Base-by-base conservation (phyloP, 2,797 vertebrate genomes). In the Scolopax bukidnonensis region DNA sequence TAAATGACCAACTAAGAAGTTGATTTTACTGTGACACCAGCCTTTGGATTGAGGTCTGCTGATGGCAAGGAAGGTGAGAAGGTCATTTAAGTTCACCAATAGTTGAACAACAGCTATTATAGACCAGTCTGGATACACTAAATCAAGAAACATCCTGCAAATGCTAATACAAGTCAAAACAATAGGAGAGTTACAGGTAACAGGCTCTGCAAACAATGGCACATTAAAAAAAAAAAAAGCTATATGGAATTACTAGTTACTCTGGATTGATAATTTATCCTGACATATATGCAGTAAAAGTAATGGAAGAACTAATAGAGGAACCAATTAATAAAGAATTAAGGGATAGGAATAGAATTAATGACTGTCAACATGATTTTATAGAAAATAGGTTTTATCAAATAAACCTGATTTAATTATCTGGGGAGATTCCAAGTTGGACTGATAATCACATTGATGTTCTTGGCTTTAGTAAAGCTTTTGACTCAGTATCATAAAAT, bases 361-460 rank as follows among this genome's bases (percentile, higher is more conserved):
- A 95, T 95, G 91, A 83, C 89, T 95, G 91, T 95, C 95, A 95
- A 96, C 95, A 96, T 91, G 92, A 96, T 96, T 97, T 97, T 96
- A 94, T 96, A 87, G 91, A 96, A 96, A 96, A 96, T 57, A 95
- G 84, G 91, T 95, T 95, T 95, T 96, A 96, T 97, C 93, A 95
- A 96, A 92, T 91, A 96, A 95, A 93, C 92, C 89, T 93, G 89
- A 95, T 93, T 95, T 97, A 95, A 96, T 97, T 97, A 89, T 95
- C 91, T 96, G 95, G 94, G 95, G 70, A 96, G 71, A 91, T 96
- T 96, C 95, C 95, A 96, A 92, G 69, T 40, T 78, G 69, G 85
- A 89, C 93, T 93, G 91, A 93, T 96, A 97, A 95, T 92, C 93
- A 85, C 71, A 75, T 77, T 94, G 95, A 95, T 93, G 87, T 92